Percentiles rank a stretch among this genome's conserved stretches.
These are phyloP conservation scores for Heterodera schachtii DNA, from an alignment of 1,140 invertebrate species.

Conservation along the genomic window DNA sequence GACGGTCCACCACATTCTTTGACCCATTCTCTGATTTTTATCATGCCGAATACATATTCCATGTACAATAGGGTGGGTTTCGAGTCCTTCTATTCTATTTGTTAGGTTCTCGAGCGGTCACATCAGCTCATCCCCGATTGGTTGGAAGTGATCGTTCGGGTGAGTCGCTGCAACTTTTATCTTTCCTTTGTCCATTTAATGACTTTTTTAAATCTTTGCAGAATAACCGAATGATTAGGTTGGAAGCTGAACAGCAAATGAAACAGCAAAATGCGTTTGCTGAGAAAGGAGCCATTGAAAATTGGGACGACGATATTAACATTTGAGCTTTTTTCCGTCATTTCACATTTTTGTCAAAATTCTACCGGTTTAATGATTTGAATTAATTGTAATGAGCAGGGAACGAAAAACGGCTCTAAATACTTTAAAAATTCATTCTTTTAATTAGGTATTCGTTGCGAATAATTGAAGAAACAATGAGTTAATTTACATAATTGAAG, in stretches of 20 bases:
- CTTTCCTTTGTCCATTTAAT: background rate
- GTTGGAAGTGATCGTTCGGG: constrained; percentile 5
- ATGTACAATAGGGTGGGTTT: constrained; percentile 18
- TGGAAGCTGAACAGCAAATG: background rate
- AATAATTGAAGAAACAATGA: too few relatives aligned
- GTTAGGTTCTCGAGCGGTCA: constrained; percentile 27
- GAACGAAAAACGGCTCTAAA: too few relatives aligned
- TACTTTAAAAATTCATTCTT: too few relatives aligned
- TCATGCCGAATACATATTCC: constrained; percentile 14
- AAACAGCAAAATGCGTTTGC: background rate
- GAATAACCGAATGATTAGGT: background rate
- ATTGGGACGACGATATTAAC: background rate
- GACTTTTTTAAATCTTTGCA: background rate
- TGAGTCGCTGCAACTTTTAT: background rate
- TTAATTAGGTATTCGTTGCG: too few relatives aligned
- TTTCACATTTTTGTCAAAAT: too few relatives aligned
- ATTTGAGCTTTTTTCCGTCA: background rate
- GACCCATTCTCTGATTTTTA: constrained; percentile 19
- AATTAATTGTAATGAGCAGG: too few relatives aligned
- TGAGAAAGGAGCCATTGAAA: background rate
- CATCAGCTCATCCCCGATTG: constrained; percentile 31
- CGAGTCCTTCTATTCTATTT: background rate
- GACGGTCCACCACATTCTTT: constrained; percentile 38
- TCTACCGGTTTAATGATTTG: too few relatives aligned
- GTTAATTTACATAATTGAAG: too few relatives aligned